phyloP scores from a whole-genome alignment of 2,113 vertebrate genomes.

The Octodon degus region DNA sequence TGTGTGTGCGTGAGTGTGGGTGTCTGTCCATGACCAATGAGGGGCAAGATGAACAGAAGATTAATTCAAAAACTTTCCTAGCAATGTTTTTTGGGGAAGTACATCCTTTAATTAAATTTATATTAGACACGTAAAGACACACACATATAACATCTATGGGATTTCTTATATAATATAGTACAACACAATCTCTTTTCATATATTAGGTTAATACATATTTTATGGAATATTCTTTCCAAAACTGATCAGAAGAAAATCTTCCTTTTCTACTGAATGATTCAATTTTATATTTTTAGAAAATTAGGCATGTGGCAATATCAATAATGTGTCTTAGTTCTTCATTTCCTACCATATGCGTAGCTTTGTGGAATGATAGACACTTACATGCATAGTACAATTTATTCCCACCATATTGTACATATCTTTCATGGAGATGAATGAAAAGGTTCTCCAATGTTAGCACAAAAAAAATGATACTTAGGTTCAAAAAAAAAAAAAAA shows the following conservation, averaged over 20 bases:
- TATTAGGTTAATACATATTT: not conserved
- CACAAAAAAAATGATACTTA: not conserved
- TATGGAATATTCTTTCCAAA: not conserved
- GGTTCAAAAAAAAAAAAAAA: not conserved
- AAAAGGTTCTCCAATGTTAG: not conserved
- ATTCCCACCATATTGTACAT: not conserved
- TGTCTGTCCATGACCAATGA: not conserved
- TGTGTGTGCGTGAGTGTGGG: not conserved
- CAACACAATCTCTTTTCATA: not conserved
- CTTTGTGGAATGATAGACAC: not conserved
- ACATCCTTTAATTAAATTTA: not conserved
- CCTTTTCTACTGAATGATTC: not conserved
- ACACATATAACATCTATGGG: not conserved
- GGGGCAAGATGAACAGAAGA: not conserved
- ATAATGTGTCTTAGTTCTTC: not conserved
- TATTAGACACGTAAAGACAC: not conserved
- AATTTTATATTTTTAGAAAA: constrained; percentile 54
- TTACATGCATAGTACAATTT: not conserved
- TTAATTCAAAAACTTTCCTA: constrained; percentile 43
- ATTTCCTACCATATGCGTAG: not conserved
- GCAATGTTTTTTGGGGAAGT: not conserved
- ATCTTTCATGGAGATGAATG: not conserved
- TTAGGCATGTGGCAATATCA: constrained; percentile 24
- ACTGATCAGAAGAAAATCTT: constrained; percentile 27
- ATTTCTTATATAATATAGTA: constrained; percentile 37